Conservation (phyloP, 2,888 invertebrate species). For the Cosmorhoe ocellata region DNA sequence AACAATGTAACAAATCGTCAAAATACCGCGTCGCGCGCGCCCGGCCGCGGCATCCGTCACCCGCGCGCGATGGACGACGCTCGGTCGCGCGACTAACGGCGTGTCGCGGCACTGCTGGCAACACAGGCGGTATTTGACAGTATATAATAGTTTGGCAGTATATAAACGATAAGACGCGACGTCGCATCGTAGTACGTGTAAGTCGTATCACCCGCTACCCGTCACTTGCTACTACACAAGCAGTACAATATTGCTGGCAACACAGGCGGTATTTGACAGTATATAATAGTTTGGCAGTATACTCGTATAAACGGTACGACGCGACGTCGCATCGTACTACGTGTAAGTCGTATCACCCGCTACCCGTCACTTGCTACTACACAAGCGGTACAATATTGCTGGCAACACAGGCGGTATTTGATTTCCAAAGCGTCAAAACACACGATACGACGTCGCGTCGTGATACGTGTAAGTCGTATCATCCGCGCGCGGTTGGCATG, state of each 20-base stretch:
- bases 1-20: constrained; percentile 13
- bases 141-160: too few relatives aligned
- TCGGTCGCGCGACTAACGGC: constrained; percentile 45
- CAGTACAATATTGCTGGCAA: constrained; percentile 33
- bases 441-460: too few relatives aligned
- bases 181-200: too few relatives aligned
- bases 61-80: constrained; percentile 43
- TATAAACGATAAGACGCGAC: too few relatives aligned
- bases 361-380: constrained; percentile 39
- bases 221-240: constrained; percentile 39
- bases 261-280: constrained; percentile 1
- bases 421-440: too few relatives aligned
- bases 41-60: constrained; percentile 41
- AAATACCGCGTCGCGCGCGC: constrained; percentile 12
- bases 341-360: too few relatives aligned
- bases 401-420: constrained; percentile 19
- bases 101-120: constrained; percentile 29
- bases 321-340: too few relatives aligned
- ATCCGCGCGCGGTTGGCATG: constrained; percentile 40
- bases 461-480: too few relatives aligned
- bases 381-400: constrained; percentile 35
- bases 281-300: too few relatives aligned
- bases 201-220: too few relatives aligned
- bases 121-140: constrained; percentile 3
- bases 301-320: too few relatives aligned